Evolutionary conservation across 2,797 vertebrate species (phyloP).

Genomic region (Valencia hispanica): DNA sequence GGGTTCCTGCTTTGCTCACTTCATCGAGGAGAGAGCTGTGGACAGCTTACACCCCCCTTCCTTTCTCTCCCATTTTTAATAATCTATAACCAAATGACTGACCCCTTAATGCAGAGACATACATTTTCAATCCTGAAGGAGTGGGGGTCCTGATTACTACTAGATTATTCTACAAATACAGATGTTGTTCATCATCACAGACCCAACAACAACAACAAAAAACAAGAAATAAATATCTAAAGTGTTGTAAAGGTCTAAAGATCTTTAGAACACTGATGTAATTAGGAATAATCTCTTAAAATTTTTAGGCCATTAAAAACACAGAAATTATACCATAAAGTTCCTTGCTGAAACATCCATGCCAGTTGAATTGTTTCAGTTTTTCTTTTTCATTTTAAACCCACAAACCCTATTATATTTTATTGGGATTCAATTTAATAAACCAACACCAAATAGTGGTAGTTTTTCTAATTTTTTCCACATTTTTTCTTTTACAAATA

Average conservation of each 20-base stretch:
- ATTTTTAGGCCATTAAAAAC: background rate
- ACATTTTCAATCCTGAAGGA: conserved; percentile 1
- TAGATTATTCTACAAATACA: no score
- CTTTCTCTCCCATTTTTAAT: conserved; percentile 37
- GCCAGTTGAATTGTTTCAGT: background rate
- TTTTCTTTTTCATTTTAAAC: background rate
- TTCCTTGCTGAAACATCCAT: background rate
- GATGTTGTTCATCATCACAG: no score
- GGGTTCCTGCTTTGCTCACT: conserved; percentile 59
- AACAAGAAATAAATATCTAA: no score
- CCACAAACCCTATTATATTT: background rate
- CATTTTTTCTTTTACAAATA: background rate
- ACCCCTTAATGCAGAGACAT: conserved; percentile 38
- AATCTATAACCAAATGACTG: conserved; percentile 73
- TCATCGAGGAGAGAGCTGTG: conserved; percentile 61
- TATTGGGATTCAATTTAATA: background rate
- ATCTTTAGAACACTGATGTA: background rate
- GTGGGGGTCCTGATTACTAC: conserved; percentile 6
- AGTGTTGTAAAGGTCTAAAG: no score
- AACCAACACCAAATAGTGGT: background rate
- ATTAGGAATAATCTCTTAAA: background rate
- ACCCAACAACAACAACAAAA: no score
- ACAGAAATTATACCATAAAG: background rate
- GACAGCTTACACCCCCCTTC: conserved; percentile 15
- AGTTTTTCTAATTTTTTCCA: background rate